These are phyloP conservation scores for Gonioctena quinquepunctata DNA, from an alignment of 1,140 invertebrate genomes.

Conservation along the genomic window DNA sequence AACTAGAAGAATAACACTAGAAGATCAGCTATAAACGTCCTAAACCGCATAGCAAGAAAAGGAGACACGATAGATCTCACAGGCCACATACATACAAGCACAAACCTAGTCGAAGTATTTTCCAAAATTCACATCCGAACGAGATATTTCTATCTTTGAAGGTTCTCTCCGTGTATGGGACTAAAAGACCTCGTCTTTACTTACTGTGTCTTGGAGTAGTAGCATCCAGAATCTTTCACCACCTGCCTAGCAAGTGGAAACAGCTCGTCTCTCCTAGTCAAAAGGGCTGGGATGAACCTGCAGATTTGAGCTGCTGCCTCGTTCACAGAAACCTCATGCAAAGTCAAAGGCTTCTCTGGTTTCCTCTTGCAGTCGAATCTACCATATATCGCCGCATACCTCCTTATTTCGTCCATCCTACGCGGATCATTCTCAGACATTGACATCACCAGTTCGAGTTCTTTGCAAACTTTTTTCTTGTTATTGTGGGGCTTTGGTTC, in stretches of 20 bases:
- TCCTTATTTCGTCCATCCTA: slow-evolving; percentile 91
- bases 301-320: slow-evolving; percentile 97
- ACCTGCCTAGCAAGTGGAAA: slow-evolving; percentile 94
- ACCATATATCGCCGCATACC: slow-evolving; percentile 96
- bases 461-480: slow-evolving; percentile 92
- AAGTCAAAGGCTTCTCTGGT: slow-evolving; percentile 91
- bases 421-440: slow-evolving; percentile 87
- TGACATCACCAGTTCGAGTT: slow-evolving; percentile 87
- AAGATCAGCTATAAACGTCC: no score
- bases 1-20: no score
- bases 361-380: slow-evolving; percentile 95
- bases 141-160: no score
- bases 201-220: slow-evolving; percentile 59
- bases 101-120: no score
- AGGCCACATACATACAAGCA: no score
- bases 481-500: slow-evolving; percentile 88
- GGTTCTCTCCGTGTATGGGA: no score
- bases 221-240: slow-evolving; percentile 89
- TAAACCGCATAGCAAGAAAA: no score
- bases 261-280: slow-evolving; percentile 91
- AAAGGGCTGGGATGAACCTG: slow-evolving; percentile 81
- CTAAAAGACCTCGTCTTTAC: no score
- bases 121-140: no score
- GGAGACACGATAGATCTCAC: no score
- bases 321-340: slow-evolving; percentile 97